Evolutionary conservation across 2,888 invertebrate genomes (phyloP).

Genomic region (Drepana falcataria): DNA sequence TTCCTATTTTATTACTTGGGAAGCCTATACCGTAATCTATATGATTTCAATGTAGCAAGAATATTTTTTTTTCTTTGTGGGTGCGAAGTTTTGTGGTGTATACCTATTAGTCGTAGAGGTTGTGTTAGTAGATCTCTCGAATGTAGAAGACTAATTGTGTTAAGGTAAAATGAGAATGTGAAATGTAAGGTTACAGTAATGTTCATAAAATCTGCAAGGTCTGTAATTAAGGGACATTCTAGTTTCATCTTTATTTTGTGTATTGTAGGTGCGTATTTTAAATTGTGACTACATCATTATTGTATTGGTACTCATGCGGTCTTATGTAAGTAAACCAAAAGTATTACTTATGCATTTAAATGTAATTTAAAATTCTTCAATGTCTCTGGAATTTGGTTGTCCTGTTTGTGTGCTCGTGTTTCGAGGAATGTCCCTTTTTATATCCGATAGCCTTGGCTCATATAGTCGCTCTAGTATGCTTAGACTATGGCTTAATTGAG

Average conservation of each 20-base stretch:
- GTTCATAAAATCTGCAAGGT: neutral
- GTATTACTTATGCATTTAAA: neutral
- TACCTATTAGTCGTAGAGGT: conserved; percentile 25
- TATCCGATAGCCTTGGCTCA: neutral
- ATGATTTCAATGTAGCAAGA: neutral
- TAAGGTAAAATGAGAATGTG: conserved; percentile 1
- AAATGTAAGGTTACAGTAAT: neutral
- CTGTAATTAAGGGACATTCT: neutral
- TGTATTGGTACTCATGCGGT: neutral
- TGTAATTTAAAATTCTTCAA: neutral
- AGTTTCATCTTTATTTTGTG: neutral
- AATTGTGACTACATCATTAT: neutral
- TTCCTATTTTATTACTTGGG: neutral
- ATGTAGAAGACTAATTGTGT: conserved; percentile 30
- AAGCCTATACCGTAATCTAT: neutral
- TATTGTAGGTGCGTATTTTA: neutral
- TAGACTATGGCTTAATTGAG: neutral
- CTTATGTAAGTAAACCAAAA: neutral
- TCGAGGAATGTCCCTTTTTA: neutral
- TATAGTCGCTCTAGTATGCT: no score
- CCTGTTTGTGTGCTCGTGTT: neutral
- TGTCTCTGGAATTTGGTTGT: neutral
- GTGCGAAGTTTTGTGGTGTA: neutral
- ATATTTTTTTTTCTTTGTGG: neutral
- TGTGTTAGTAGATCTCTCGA: conserved; percentile 53